Base-by-base conservation (phyloP, 2,113 vertebrate genomes). In the Neogale vison region DNA sequence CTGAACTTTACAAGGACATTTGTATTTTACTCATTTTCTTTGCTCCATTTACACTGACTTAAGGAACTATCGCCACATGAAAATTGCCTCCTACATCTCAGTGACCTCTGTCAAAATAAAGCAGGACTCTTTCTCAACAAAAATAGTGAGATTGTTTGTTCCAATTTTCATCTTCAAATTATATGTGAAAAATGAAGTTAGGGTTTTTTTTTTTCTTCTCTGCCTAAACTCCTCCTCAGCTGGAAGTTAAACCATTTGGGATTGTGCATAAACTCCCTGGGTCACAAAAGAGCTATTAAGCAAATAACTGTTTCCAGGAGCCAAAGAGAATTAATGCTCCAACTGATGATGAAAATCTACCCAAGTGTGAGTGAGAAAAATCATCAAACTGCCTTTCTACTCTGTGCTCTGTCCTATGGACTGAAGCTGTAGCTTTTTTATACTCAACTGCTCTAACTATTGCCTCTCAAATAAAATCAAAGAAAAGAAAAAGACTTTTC, bases 261-360 rank as follows among this genome's bases (percentile, higher is more conserved):
- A 89, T 18, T 92, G 50, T 79, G 42, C 23, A 59, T 84, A 55
- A 93, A 84, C 52, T 93, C 50, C 57, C 26, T 80, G 5, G 12
- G 83, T 93, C 96, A 97, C 92, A 93, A 89, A 91, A 88, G n/a
- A 87, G 83, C 79, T 96, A 95, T 98, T 97, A 96, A 93, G 74
- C 67, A 96, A 97, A 97, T 42, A 55, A 92, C 69, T 90, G 36
- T 95, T 82, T 97, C 90, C 59, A 90, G 55, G 89, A 95, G 89
- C 89, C 74, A 88, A 52, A 87, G 10, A 93, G 87, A 83, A 97
- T 95, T 88, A 97, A 88, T 93, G 57, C 95, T 87, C 74, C 11
- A 1, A 69, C 14, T 79, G 83, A 93, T 85, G 77, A 90, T 71
- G 65, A 45, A 89, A 87, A 82, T 74, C 74, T 59, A 72, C 36